These are phyloP conservation scores for Helicoverpa zea DNA, from an alignment of 1,140 invertebrate genomes.

Conservation along the genomic window DNA sequence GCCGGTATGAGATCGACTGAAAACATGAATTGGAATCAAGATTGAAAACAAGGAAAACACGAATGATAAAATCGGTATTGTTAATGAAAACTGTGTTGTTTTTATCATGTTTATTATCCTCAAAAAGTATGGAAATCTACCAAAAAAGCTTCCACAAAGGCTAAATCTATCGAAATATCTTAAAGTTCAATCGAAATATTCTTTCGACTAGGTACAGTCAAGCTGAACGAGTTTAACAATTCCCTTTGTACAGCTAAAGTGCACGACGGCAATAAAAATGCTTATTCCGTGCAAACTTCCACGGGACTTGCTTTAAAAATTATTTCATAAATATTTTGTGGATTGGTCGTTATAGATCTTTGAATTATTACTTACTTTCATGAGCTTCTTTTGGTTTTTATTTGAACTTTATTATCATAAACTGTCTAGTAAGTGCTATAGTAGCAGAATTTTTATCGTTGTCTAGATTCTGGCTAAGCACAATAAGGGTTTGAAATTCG, in stretches of 20 bases:
- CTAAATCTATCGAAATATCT: background rate
- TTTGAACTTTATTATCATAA: too few species aligned
- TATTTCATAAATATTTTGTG: background rate
- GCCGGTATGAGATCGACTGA: too few species aligned
- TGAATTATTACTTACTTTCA: too few species aligned
- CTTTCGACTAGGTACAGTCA: slow-evolving; percentile 7
- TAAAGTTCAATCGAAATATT: slow-evolving; percentile 31
- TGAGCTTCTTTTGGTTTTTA: too few species aligned
- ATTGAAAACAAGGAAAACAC: too few species aligned
- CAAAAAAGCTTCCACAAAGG: background rate
- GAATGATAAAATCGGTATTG: too few species aligned
- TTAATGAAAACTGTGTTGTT: too few species aligned
- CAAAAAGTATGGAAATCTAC: background rate
- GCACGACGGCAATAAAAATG: slow-evolving; percentile 34
- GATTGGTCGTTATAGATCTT: background rate
- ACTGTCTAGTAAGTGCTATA: too few species aligned
- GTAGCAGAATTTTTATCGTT: too few species aligned
- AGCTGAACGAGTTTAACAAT: slow-evolving; percentile 29
- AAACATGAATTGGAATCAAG: too few species aligned
- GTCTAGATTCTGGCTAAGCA: too few species aligned
- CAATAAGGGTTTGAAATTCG: too few species aligned
- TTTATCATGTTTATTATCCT: background rate
- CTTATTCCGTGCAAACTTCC: slow-evolving; percentile 34
- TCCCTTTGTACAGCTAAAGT: slow-evolving; percentile 29
- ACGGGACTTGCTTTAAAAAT: slow-evolving; percentile 9